Percentiles rank a stretch among this genome's conserved stretches.
phyloP scores from a whole-genome alignment of 2,888 invertebrate genomes.

The Imbricaverruca yamaguchii region DNA sequence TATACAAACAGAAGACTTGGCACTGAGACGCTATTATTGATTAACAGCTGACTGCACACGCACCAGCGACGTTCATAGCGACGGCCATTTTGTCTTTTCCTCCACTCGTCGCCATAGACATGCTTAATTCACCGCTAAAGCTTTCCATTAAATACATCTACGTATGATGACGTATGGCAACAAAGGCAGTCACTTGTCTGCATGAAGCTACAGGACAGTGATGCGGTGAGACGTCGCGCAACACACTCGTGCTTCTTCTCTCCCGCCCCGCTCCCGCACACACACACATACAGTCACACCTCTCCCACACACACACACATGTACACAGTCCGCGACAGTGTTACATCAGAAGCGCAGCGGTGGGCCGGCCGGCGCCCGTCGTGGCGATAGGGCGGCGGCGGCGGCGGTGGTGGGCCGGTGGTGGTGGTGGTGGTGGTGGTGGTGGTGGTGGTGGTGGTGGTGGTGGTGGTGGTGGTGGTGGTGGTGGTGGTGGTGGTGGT shows the following conservation, averaged over 20 bases:
- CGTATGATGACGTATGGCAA: conserved; percentile 16
- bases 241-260: not conserved
- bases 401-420: too few species aligned
- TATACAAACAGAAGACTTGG: not conserved
- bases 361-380: not conserved
- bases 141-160: conserved; percentile 14
- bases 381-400: too few species aligned
- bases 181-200: not conserved
- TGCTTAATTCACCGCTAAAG: not conserved
- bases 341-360: not conserved
- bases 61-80: not conserved
- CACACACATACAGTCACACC: not conserved
- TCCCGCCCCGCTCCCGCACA: not conserved
- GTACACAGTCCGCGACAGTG: not conserved
- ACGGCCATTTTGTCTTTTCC: conserved; percentile 4
- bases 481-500: too few species aligned
- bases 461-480: too few species aligned
- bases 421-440: too few species aligned
- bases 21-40: conserved; percentile 12
- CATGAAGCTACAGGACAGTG: conserved; percentile 8
- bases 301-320: not conserved
- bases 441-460: too few species aligned
- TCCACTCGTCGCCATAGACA: not conserved
- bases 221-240: not conserved
- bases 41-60: not conserved